Evolutionary conservation across 2,797 vertebrate genomes (phyloP).

Genomic region (Hipposideros larvatus): DNA sequence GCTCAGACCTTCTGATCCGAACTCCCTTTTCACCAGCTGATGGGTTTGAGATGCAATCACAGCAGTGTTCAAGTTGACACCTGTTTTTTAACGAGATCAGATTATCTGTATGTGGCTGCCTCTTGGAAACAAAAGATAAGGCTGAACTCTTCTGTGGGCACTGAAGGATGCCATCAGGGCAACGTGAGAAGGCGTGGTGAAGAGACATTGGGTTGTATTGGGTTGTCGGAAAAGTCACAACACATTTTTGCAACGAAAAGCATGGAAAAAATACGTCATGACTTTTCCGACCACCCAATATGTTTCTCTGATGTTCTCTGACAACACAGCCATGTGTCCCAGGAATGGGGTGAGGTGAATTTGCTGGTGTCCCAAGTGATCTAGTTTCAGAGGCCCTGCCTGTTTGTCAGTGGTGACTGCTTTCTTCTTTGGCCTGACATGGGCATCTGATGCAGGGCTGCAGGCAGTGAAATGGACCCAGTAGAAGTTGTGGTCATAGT

Average conservation of each 20-base stretch:
- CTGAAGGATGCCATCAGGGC: not conserved
- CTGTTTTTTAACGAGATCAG: conserved; percentile 61
- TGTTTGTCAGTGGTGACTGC: not conserved
- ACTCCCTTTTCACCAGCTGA: conserved; percentile 68
- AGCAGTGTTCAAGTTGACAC: not conserved
- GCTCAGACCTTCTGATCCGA: conserved; percentile 49
- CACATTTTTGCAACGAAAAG: too few relatives aligned
- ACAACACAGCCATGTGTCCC: not conserved
- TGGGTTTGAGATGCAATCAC: conserved; percentile 61
- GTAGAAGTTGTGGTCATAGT: rapidly evolving
- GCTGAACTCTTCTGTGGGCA: not conserved
- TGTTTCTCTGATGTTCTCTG: not conserved
- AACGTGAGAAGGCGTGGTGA: rapidly evolving
- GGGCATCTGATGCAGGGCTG: not conserved
- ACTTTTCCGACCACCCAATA: too few relatives aligned
- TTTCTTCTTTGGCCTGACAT: not conserved
- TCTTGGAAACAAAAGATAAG: conserved; percentile 70
- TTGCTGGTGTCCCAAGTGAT: not conserved
- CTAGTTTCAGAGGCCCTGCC: not conserved
- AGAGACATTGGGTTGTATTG: not conserved
- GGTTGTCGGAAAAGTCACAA: too few relatives aligned
- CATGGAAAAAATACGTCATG: too few relatives aligned
- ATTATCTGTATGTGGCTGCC: not conserved
- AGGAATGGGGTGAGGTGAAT: not conserved
- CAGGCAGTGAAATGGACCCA: not conserved